Percentiles rank a stretch among this genome's conserved stretches.
Evolutionary conservation across 2,888 invertebrate genomes (phyloP).

Genomic region (Parnassius apollo): DNA sequence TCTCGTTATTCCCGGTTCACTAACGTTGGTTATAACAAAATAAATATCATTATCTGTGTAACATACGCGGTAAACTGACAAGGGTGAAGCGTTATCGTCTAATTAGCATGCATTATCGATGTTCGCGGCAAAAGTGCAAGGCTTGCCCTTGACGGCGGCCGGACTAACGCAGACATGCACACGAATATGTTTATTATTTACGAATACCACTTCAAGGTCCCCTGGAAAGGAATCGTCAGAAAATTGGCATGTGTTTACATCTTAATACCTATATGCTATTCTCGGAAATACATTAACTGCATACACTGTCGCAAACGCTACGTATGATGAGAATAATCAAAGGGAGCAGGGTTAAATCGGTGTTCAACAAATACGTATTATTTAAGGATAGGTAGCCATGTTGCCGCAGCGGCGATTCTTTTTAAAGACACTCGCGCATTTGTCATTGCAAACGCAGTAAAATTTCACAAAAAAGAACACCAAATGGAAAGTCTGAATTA

Average conservation of each 20-base stretch:
- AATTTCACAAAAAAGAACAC: neutral
- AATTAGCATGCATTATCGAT: constrained; percentile 50
- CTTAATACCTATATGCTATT: constrained; percentile 24
- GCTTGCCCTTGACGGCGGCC: constrained; percentile 45
- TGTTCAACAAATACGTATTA: constrained; percentile 17
- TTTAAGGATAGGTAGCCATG: neutral
- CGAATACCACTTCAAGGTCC: constrained; percentile 31
- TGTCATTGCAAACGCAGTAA: neutral
- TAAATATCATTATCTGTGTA: constrained; percentile 16
- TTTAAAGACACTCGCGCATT: neutral
- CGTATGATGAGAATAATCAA: constrained; percentile 13
- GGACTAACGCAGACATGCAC: constrained; percentile 26
- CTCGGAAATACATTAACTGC: constrained; percentile 25
- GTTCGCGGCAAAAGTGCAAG: constrained; percentile 44
- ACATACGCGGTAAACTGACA: constrained; percentile 27
- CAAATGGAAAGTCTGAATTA: neutral
- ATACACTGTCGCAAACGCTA: constrained; percentile 3
- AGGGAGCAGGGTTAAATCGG: constrained; percentile 19
- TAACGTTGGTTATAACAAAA: constrained; percentile 13
- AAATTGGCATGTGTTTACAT: constrained; percentile 28
- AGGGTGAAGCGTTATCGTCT: constrained; percentile 43
- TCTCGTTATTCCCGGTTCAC: neutral
- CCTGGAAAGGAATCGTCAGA: constrained; percentile 26
- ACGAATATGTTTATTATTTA: constrained; percentile 33
- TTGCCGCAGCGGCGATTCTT: constrained; percentile 13